A percentile compares a stretch with the other conserved stretches of the same genome.
Conservation (phyloP, 2,113 vertebrate species). For the Sylvia atricapilla region DNA sequence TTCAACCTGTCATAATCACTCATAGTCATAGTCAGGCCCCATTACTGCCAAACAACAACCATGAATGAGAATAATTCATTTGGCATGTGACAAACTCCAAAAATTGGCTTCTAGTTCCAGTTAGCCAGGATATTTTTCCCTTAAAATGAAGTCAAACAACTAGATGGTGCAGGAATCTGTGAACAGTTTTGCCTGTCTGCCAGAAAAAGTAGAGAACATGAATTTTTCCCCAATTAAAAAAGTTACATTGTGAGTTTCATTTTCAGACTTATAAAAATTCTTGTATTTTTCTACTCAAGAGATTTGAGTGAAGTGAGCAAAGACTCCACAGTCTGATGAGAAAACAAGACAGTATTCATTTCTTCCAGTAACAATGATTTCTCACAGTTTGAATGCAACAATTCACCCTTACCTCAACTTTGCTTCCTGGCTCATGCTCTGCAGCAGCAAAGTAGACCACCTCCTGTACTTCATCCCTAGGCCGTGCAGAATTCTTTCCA, state of each 20-base stretch:
- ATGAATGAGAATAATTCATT: not conserved
- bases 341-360: not conserved
- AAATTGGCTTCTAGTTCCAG: not conserved
- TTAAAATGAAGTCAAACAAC: not conserved
- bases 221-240: not conserved
- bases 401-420: slow-evolving; percentile 75
- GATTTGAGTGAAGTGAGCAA: not conserved
- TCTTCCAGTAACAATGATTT: not conserved
- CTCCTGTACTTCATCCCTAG: slow-evolving; percentile 82
- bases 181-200: not conserved
- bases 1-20: not conserved
- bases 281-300: not conserved
- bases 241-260: not conserved
- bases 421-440: slow-evolving; percentile 71
- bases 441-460: slow-evolving; percentile 75
- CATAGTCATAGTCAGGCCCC: not conserved
- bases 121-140: not conserved
- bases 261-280: not conserved
- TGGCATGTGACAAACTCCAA: not conserved
- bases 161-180: not conserved
- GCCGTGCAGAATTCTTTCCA: slow-evolving; percentile 82
- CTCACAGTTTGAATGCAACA: not conserved
- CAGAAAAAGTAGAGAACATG: not conserved
- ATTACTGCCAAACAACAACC: not conserved
- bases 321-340: not conserved